Evolutionary conservation across 2,113 vertebrate genomes (phyloP).

Genomic region (Oxyruncus cristatus): DNA sequence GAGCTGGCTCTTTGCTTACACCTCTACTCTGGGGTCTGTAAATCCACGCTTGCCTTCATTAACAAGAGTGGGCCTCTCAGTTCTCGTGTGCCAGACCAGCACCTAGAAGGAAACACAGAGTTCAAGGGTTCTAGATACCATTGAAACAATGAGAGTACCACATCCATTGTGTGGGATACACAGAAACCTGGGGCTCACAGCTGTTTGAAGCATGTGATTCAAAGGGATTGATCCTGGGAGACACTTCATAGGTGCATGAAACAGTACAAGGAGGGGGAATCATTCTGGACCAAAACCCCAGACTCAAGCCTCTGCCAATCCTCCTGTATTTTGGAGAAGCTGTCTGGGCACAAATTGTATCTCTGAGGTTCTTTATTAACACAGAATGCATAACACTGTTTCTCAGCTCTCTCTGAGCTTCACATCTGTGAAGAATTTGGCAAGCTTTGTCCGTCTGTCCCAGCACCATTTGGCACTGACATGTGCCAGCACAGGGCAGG

Average conservation of each 20-base stretch:
- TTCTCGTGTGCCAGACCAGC: constrained; percentile 90
- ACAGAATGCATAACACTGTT: not conserved
- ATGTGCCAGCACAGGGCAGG: not conserved
- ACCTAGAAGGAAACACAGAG: constrained; percentile 70
- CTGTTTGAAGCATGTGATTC: not conserved
- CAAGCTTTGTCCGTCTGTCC: not conserved
- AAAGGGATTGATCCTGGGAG: not conserved
- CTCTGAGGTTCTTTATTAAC: not conserved
- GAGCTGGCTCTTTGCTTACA: constrained; percentile 71
- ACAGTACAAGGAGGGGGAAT: not conserved
- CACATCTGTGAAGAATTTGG: not conserved
- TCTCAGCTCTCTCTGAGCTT: not conserved
- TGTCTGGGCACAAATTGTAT: not conserved
- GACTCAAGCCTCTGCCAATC: not conserved
- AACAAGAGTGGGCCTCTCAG: constrained; percentile 83
- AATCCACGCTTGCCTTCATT: constrained; percentile 90
- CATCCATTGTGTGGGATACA: not conserved
- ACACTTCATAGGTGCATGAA: not conserved
- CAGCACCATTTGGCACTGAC: not conserved
- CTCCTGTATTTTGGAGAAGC: not conserved
- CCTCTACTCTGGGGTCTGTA: constrained; percentile 83
- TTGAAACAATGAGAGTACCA: not conserved
- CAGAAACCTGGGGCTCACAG: not conserved
- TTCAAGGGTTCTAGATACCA: not conserved
- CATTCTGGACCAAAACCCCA: not conserved